These are phyloP conservation scores for Athetis lepigone DNA, from an alignment of 2,888 invertebrate species.

Conservation along the genomic window DNA sequence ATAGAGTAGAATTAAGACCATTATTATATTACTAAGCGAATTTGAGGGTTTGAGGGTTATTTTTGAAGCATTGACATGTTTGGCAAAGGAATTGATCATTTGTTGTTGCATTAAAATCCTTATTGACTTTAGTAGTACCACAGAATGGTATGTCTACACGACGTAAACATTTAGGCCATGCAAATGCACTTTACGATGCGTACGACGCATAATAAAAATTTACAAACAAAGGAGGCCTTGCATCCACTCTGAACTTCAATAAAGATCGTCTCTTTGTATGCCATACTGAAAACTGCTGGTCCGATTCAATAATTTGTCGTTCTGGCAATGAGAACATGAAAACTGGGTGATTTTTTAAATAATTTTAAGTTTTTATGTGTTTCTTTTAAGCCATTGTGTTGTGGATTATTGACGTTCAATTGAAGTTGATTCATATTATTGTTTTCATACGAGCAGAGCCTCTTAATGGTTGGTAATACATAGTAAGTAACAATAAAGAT, in stretches of 20 bases:
- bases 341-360: conserved; percentile 22
- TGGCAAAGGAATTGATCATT: background rate
- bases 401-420: background rate
- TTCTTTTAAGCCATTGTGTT: background rate
- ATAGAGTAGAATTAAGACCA: too few relatives aligned
- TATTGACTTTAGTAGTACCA: conserved; percentile 3
- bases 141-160: conserved; percentile 41
- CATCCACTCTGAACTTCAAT: conserved; percentile 48
- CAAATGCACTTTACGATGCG: conserved; percentile 57
- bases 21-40: too few relatives aligned
- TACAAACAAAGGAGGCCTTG: conserved; percentile 60
- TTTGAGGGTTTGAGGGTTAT: too few relatives aligned
- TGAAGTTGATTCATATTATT: background rate
- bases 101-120: conserved; percentile 1
- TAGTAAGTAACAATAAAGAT: background rate
- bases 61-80: too few relatives aligned
- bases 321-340: conserved; percentile 26
- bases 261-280: conserved; percentile 52
- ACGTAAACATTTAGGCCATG: conserved; percentile 59
- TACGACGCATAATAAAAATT: conserved; percentile 58
- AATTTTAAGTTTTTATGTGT: conserved; percentile 1
- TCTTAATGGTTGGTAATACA: conserved; percentile 6
- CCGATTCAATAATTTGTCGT: conserved; percentile 50
- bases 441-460: too few relatives aligned
- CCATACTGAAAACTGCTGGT: conserved; percentile 53